Evolutionary conservation across 2,797 vertebrate genomes (phyloP), one percentile per base, ranked within the genome.

Genomic region (Steatocranus sp.): DNA sequence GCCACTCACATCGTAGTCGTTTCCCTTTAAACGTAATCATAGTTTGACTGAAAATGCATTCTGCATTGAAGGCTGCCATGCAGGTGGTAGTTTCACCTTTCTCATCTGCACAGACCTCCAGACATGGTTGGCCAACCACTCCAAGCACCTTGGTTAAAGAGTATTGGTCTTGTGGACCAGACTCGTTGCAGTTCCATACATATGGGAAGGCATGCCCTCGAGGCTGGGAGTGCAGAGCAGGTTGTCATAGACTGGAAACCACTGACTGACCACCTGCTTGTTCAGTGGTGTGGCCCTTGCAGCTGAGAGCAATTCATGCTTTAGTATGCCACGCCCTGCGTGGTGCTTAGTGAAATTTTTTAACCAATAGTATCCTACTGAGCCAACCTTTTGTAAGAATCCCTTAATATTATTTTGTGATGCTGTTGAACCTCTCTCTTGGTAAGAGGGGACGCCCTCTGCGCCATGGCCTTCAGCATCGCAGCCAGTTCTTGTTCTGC

Each of bases 1-100:
- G 23, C 0, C 51, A 54, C 23, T 27, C 23, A 5, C 25, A 54
- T 54, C 5, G 8, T 27, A 8, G 53, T 14, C 2, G 1, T 25
- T 27, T 9, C 51, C 51, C 23, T 27, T 15, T 54, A 15, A 54
- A 54, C 4, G 27, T 54, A 27, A 27, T 54, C 51, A 54, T 9
- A 54, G 53, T 27, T 54, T 27, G 53, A 54, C 53, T 54, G 12
- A 27, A 54, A 54, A 54, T 17, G 3, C 23, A 0, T 54, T 27
- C 4, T 54, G 53, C 51, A 54, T 9, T 54, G 4, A 27, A 54
- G 51, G 23, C 51, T 54, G 1, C 3, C 14, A 9, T 15, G 51
- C 25, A 27, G 53, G 8, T 54, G 53, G 53, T 27, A 27, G 25
- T 27, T 54, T 54, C 25, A 54, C 53, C 53, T 54, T 27, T 15